These are phyloP conservation scores for Passer domesticus DNA, from an alignment of 2,113 vertebrate genomes.

Conservation along the genomic window DNA sequence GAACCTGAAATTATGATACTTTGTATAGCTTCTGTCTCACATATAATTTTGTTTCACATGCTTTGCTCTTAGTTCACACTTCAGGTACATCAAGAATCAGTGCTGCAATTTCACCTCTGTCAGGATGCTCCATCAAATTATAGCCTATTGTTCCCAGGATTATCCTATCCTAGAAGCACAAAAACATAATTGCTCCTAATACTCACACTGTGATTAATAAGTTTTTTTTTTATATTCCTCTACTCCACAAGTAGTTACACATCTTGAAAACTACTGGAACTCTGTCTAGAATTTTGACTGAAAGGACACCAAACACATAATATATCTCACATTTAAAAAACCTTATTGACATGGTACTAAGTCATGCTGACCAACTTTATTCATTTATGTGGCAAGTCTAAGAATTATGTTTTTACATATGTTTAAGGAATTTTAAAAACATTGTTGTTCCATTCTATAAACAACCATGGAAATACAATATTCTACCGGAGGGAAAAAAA, in stretches of 20 bases:
- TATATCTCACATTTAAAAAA: neutral
- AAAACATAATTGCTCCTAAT: neutral
- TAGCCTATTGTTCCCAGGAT: neutral
- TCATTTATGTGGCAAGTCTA: neutral
- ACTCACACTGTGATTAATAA: neutral
- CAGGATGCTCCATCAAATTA: neutral
- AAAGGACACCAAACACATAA: neutral
- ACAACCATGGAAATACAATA: neutral
- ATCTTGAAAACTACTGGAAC: neutral
- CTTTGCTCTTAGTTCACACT: neutral
- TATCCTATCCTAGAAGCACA: slow-evolving; percentile 4
- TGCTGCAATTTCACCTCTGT: neutral
- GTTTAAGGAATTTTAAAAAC: neutral
- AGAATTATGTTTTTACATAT: neutral
- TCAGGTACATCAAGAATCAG: neutral
- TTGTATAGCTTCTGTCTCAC: neutral
- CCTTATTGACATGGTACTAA: neutral
- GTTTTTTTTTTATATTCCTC: neutral
- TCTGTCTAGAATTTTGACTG: neutral
- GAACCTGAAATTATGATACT: neutral
- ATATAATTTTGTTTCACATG: neutral
- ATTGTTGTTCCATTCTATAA: neutral
- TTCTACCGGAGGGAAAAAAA: neutral
- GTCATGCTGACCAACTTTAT: neutral
- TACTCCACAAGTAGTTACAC: neutral